phyloP scores from a whole-genome alignment of 2,113 vertebrate species.

The Sisor rabdophorus region DNA sequence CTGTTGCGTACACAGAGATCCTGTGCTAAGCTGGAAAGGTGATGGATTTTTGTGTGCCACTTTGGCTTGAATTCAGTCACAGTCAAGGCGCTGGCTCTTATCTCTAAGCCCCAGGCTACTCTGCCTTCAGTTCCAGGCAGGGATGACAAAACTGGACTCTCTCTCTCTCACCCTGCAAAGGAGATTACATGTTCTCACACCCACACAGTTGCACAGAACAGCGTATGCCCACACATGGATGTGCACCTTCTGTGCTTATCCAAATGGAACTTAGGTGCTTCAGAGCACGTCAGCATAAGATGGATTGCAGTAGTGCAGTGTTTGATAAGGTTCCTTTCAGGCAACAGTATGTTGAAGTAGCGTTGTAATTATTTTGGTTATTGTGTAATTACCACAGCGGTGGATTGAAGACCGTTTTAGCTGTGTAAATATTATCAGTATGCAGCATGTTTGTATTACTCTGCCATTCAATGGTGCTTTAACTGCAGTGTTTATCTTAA shows the following conservation, averaged over 20 bases:
- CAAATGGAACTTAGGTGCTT: conserved; percentile 39
- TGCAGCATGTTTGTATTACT: not conserved
- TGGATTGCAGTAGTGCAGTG: conserved; percentile 13
- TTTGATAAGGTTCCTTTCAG: conserved; percentile 16
- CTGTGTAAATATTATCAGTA: not conserved
- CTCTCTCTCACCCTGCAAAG: conserved; percentile 48
- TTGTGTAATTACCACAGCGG: conserved; percentile 1
- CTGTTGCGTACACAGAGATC: conserved; percentile 28
- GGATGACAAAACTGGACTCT: conserved; percentile 57
- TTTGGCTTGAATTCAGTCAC: conserved; percentile 57
- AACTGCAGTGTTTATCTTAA: not conserved
- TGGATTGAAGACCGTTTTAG: not conserved
- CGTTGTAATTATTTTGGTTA: conserved; percentile 17
- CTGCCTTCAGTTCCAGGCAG: conserved; percentile 57
- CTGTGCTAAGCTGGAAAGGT: conserved; percentile 53
- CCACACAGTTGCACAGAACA: conserved; percentile 32
- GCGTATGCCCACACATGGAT: conserved; percentile 52
- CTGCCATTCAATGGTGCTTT: not conserved
- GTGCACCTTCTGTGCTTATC: conserved; percentile 45
- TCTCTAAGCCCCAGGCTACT: conserved; percentile 63
- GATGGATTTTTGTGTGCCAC: conserved; percentile 61
- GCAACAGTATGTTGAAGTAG: not conserved
- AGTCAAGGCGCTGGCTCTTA: conserved; percentile 55
- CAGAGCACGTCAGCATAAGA: conserved; percentile 42
- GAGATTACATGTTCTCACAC: conserved; percentile 47